Evolutionary conservation across 2,113 vertebrate genomes (phyloP).

Genomic region (Nerophis ophidion): DNA sequence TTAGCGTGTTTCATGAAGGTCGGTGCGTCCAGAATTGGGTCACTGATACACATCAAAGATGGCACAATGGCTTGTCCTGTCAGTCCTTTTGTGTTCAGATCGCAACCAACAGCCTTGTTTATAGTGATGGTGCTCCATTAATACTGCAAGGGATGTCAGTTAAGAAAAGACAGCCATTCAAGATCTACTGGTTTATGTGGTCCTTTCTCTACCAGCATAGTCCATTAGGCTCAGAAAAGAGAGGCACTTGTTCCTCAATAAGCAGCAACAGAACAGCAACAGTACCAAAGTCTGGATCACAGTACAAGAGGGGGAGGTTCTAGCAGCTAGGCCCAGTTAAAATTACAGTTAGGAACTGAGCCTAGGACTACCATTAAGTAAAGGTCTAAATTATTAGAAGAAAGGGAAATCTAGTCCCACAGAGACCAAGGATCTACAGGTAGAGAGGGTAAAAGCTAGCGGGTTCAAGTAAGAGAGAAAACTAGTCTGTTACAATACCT

Average conservation of each 20-base stretch:
- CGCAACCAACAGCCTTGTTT: slow-evolving; percentile 54
- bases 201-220: slow-evolving; percentile 5
- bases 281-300: slow-evolving; percentile 33
- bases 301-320: slow-evolving; percentile 35
- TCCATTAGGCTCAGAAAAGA: slow-evolving; percentile 22
- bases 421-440: slow-evolving; percentile 44
- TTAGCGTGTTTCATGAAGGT: slow-evolving; percentile 18
- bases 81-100: slow-evolving; percentile 25
- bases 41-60: slow-evolving; percentile 30
- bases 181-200: slow-evolving; percentile 3
- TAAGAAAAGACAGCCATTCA: background rate
- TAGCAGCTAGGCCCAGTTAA: slow-evolving; percentile 59
- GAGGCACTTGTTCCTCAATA: slow-evolving; percentile 28
- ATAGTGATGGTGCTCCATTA: slow-evolving; percentile 43
- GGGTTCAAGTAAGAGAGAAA: slow-evolving; percentile 27
- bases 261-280: slow-evolving; percentile 32
- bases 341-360: slow-evolving; percentile 48
- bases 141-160: slow-evolving; percentile 21
- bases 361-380: slow-evolving; percentile 48
- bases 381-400: slow-evolving; percentile 23
- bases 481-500: slow-evolving; percentile 87
- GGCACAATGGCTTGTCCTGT: slow-evolving; percentile 49
- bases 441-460: slow-evolving; percentile 36
- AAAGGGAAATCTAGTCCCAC: slow-evolving; percentile 38
- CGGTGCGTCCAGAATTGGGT: slow-evolving; percentile 34